Conservation (phyloP, 2,113 vertebrate species). For the Pelecanoides urinatrix region DNA sequence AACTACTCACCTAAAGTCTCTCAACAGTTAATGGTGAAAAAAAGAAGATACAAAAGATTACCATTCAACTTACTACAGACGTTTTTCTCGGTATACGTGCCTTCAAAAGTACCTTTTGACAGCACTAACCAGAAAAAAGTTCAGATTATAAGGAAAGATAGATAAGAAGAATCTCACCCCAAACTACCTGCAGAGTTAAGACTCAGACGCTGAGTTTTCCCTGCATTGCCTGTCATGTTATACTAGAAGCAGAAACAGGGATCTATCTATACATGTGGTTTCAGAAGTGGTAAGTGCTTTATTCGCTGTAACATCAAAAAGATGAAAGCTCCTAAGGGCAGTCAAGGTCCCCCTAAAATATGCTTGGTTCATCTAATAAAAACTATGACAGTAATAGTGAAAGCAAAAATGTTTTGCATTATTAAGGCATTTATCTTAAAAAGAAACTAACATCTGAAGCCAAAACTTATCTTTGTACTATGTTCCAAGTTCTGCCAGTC, state of each 20-base stretch:
- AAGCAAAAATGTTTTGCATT: not conserved
- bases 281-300: not conserved
- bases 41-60: not conserved
- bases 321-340: not conserved
- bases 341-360: not conserved
- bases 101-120: not conserved
- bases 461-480: not conserved
- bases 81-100: not conserved
- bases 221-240: not conserved
- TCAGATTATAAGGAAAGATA: not conserved
- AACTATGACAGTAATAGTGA: not conserved
- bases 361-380: not conserved
- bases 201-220: not conserved
- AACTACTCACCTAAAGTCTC: not conserved
- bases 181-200: not conserved
- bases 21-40: not conserved
- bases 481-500: not conserved
- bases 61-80: not conserved
- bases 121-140: not conserved
- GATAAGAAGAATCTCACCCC: not conserved
- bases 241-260: not conserved
- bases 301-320: not conserved
- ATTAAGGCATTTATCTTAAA: conserved; percentile 2
- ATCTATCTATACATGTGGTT: not conserved
- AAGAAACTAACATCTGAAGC: not conserved